Base-by-base conservation (phyloP, 2,113 vertebrate genomes). In the Elanus axillaris region DNA sequence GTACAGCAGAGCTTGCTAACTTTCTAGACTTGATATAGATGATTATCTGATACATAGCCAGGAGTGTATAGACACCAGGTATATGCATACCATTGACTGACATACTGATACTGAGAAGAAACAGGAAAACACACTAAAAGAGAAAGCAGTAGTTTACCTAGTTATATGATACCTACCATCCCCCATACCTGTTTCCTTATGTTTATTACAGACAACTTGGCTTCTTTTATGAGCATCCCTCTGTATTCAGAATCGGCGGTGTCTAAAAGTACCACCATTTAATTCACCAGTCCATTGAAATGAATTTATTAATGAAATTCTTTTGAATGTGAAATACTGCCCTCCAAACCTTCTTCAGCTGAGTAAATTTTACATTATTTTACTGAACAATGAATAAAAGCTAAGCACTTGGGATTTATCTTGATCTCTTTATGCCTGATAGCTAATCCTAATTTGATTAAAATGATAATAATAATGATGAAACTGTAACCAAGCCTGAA, bases 381-480 rank as follows among this genome's bases (percentile, higher is more conserved):
- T 81, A 86, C 60, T 85, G 52, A 96, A 91, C 60, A 91, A 79
- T 82, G 58, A 93, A 78, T 81, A 69, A 60, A 94, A 88, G 40
- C 14, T 81, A 86, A 92, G 74, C 45, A 58, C 22, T 50, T 63
- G 45, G 53, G 73, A 69, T 84, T 95, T 94, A 78, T 22, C 32
- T 68, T 75, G 53, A 71, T 96, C 88, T 94, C 47, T 86, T 84
- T 84, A n/a, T 93, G 63, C 56, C 40, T 95, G 22, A 48, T 79
- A 82, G 62, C 48, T 95, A 96, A 96, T 97, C 91, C 86, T 97
- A 93, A 93, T 87, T 95, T 94, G 89, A 97, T 97, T 96, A 87
- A 94, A 94, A 77, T 63, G 1, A 84, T 89, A 71, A 75, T 64
- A 62, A 85, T 88, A 81, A 48, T 89, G 85, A 94, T 73, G 76